These are phyloP conservation scores for Scolopax rusticola DNA, from an alignment of 2,797 vertebrate species.

Conservation along the genomic window DNA sequence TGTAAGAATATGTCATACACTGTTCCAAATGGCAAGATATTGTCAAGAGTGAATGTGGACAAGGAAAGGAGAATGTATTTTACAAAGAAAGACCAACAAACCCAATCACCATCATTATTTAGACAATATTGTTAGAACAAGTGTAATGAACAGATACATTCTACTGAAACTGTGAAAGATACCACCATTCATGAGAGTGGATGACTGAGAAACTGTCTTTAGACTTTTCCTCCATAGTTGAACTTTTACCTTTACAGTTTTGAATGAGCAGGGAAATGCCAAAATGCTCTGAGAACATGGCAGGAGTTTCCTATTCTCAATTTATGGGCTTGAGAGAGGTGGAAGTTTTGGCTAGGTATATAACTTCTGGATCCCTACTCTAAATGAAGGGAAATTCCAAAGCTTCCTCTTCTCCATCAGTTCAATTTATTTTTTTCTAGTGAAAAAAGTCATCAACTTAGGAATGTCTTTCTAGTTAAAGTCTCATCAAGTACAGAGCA, in stretches of 20 bases:
- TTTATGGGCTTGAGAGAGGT: not conserved
- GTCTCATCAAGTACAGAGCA: not conserved
- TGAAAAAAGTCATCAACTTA: not conserved
- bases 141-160: not conserved
- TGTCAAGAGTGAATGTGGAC: not conserved
- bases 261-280: not conserved
- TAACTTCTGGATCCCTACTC: not conserved
- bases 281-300: not conserved
- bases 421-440: not conserved
- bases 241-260: not conserved
- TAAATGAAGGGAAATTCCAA: not conserved
- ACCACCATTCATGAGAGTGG: fast-evolving
- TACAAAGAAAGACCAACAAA: not conserved
- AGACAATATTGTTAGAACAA: not conserved
- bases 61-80: not conserved
- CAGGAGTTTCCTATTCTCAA: not conserved
- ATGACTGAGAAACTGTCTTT: not conserved
- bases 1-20: not conserved
- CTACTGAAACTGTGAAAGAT: not conserved
- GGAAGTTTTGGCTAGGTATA: not conserved
- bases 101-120: not conserved
- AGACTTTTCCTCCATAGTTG: not conserved
- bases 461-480: not conserved
- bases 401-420: not conserved
- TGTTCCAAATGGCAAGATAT: not conserved